These are phyloP conservation scores for Gallirallus australis DNA, from an alignment of 2,797 vertebrate genomes.

Conservation along the genomic window DNA sequence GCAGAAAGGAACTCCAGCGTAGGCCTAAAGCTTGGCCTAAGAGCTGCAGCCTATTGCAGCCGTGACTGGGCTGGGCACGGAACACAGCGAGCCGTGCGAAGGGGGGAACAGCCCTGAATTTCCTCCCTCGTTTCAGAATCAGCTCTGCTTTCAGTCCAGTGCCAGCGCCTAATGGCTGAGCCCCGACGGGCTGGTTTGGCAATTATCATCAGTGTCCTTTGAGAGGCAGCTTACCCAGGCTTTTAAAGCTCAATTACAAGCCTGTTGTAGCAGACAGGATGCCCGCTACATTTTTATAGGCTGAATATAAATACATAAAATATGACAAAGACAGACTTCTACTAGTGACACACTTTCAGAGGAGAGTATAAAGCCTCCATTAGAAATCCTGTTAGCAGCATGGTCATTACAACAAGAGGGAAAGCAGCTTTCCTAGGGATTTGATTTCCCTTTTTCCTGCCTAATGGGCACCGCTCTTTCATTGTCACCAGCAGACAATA, in stretches of 20 bases:
- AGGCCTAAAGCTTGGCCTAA: background rate
- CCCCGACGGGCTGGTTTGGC: background rate
- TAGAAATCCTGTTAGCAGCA: background rate
- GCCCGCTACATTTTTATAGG: background rate
- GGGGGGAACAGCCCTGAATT: too few species aligned
- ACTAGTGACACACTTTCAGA: background rate
- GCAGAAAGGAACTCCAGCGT: background rate
- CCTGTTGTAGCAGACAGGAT: background rate
- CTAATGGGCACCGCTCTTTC: background rate
- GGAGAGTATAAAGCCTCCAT: constrained; percentile 11
- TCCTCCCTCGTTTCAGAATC: background rate
- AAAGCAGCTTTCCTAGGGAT: background rate
- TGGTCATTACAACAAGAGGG: background rate
- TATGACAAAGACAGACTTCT: background rate
- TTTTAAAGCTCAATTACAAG: background rate
- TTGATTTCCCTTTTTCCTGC: background rate
- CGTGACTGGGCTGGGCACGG: background rate
- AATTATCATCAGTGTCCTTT: background rate
- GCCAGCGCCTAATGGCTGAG: background rate
- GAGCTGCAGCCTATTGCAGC: background rate
- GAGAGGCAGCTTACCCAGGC: background rate
- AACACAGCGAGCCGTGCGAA: accelerated
- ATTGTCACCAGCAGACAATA: background rate
- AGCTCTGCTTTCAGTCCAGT: background rate
- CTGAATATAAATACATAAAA: background rate